Conservation (phyloP, 2,797 vertebrate species). For the Dryobates pubescens region DNA sequence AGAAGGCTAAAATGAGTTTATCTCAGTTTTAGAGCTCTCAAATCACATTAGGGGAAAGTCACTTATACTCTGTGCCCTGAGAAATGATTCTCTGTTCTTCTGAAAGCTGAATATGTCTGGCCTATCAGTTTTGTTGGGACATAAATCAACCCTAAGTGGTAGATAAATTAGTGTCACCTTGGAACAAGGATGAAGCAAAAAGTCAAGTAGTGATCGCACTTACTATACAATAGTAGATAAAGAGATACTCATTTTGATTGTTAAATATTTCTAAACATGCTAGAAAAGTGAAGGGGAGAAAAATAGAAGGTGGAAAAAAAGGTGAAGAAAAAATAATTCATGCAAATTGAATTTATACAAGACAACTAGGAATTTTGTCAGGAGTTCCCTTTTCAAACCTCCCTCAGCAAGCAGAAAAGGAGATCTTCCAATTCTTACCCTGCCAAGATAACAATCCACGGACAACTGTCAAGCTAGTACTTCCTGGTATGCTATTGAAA, state of each 20-base stretch:
- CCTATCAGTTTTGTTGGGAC: background rate
- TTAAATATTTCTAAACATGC: background rate
- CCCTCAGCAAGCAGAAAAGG: background rate
- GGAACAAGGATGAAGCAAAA: background rate
- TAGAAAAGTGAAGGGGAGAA: background rate
- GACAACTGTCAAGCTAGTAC: background rate
- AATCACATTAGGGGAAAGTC: rapidly evolving
- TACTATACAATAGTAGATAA: background rate
- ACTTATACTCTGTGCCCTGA: background rate
- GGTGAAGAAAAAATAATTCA: background rate
- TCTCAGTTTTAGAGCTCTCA: background rate
- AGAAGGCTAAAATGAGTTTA: background rate
- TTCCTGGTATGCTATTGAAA: background rate
- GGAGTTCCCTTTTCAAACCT: background rate
- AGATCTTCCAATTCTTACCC: background rate
- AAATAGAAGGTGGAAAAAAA: too few relatives aligned
- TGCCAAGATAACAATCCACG: background rate
- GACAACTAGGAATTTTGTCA: background rate
- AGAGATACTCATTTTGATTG: background rate
- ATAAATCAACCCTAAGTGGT: background rate
- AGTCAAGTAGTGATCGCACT: background rate
- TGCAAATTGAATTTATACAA: background rate
- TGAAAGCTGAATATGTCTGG: background rate
- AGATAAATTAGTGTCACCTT: background rate
- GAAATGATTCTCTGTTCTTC: background rate